A percentile compares a stretch with the other conserved stretches of the same genome.
These are phyloP conservation scores for Myocastor coypus DNA, from an alignment of 2,113 vertebrate genomes.

Conservation along the genomic window DNA sequence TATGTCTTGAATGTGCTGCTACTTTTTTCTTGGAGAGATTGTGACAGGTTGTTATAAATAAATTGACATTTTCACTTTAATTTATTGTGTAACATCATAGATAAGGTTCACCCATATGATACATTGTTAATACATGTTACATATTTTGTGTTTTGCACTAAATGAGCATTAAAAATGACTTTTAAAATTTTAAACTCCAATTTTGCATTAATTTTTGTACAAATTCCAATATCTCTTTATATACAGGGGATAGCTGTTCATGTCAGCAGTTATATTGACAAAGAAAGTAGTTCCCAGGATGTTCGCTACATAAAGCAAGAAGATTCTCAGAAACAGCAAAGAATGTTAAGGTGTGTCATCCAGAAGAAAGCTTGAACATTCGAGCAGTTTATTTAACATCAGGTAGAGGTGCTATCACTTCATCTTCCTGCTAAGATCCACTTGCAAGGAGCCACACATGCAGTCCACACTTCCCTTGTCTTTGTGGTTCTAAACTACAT, in stretches of 20 bases:
- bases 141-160: not conserved
- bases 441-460: not conserved
- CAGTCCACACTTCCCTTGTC: not conserved
- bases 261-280: not conserved
- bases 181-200: not conserved
- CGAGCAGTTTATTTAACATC: not conserved
- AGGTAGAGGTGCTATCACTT: not conserved
- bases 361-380: not conserved
- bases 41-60: not conserved
- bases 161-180: not conserved
- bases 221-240: not conserved
- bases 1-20: not conserved
- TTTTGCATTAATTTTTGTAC: not conserved
- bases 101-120: not conserved
- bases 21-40: not conserved
- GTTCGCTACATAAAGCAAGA: not conserved
- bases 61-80: not conserved
- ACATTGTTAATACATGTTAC: not conserved
- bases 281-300: not conserved
- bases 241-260: not conserved
- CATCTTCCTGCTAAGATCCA: not conserved
- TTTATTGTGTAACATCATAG: not conserved
- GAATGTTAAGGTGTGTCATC: not conserved
- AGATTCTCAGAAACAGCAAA: not conserved
- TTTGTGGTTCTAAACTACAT: not conserved